Evolutionary conservation across 2,888 invertebrate species (phyloP).

Genomic region (Eupithecia subumbrata): DNA sequence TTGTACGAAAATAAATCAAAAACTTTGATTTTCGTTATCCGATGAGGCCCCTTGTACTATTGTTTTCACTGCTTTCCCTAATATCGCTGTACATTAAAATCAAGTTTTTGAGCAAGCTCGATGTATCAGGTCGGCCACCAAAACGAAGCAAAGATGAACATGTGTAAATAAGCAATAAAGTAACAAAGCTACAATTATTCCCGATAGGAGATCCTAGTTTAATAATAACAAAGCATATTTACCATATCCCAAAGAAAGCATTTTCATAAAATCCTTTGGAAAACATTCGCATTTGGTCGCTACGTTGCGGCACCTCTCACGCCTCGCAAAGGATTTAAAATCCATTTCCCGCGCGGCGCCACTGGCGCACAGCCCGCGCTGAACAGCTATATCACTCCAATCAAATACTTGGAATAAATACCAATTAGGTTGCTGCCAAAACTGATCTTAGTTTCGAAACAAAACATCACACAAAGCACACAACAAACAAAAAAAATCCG

Average conservation of each 20-base stretch:
- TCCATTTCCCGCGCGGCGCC: conserved; percentile 40
- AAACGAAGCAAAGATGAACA: neutral
- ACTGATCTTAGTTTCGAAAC: too few species aligned
- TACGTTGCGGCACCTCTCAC: conserved; percentile 27
- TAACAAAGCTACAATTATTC: neutral
- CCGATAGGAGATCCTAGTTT: neutral
- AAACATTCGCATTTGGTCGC: conserved; percentile 18
- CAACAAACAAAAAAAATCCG: too few species aligned
- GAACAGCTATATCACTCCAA: neutral
- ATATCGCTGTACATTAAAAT: neutral
- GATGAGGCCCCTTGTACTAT: neutral
- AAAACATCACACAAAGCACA: too few species aligned
- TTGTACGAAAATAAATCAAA: too few species aligned
- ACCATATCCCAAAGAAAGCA: neutral
- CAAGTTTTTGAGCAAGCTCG: neutral
- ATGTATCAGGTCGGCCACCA: neutral
- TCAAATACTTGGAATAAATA: too few species aligned
- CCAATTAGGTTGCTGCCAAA: too few species aligned
- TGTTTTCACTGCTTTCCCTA: neutral
- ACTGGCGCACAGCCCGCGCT: conserved; percentile 17
- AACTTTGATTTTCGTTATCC: neutral
- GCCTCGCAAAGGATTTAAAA: conserved; percentile 40
- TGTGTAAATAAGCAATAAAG: too few species aligned
- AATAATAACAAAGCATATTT: neutral
- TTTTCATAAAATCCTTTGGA: neutral